Evolutionary conservation across 2,888 invertebrate genomes (phyloP), one percentile per base, ranked within the genome.

Genomic region (Drosophila mimica): DNA sequence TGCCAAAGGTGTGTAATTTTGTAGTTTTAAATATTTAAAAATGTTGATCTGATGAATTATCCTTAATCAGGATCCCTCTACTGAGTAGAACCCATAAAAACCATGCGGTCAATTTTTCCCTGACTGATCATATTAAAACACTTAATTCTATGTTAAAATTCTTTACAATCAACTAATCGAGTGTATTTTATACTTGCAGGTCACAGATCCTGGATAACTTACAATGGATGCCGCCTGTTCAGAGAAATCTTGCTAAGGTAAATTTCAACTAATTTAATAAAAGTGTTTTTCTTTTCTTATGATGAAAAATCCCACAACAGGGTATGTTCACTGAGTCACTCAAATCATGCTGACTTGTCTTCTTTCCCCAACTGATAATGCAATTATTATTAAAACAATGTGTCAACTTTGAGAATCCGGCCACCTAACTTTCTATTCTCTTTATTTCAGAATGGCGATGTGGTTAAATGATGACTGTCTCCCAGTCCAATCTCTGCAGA

Each of bases 61-160:
- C 76, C 84, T 77, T 61, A 60, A 69, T 86, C 84, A 88, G 87
- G 87, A 76, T 88, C 87, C 87, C 87, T 88, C 85, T 88, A 65
- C 89, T 89, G 88, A 88, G 84, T 80, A 71, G 87, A 88, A 88
- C 85, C 85, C 81, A 74, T 64, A 82, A 78, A 78, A 88, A 88
- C 82, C 89, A 53, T 88, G 87, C 82, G 69, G 81, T 82, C 70
- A 76, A 76, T 53, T n/a, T 74, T 74, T 82, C 84, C 79, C 82
- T 59, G 83, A 53, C 82, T 83, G 85, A 84, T 36, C 6, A 31
- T 43, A 28, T 11, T 11, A 9, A 40, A 28, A 8, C 0, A 9
- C 25, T 28, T 30, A 7, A 0, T 20, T n/a, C 2, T 5, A 13
- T 25, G 5, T 9, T 43, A 0, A 3, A 28, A 9, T 38, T 11